Evolutionary conservation across 2,113 vertebrate species (phyloP).

Genomic region (Poecile atricapillus): DNA sequence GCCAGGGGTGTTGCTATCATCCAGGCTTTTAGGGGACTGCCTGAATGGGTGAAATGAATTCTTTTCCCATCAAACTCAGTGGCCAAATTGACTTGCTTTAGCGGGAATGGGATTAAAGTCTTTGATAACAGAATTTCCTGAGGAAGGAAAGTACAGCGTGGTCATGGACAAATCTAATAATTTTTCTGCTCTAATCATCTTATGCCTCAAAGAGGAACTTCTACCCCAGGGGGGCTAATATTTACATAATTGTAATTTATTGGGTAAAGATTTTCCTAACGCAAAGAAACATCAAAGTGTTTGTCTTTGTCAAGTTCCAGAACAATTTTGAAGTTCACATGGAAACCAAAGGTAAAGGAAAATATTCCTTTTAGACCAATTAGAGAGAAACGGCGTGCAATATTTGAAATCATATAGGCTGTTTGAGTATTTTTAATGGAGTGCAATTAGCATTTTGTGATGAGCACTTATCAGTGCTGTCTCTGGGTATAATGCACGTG

Average conservation of each 20-base stretch:
- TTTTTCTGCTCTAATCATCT: conserved; percentile 65
- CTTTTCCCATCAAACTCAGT: neutral
- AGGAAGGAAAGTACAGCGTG: conserved; percentile 24
- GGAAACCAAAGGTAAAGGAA: neutral
- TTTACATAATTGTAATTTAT: conserved; percentile 72
- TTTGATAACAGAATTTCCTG: conserved; percentile 57
- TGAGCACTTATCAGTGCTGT: neutral
- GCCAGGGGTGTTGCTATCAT: neutral
- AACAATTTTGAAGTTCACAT: conserved; percentile 14
- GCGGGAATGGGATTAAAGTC: conserved; percentile 34
- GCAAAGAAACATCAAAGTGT: conserved; percentile 60
- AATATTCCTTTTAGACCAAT: conserved; percentile 10
- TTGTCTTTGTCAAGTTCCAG: conserved; percentile 43
- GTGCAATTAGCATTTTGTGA: neutral
- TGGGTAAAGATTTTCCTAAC: conserved; percentile 35
- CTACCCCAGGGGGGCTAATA: conserved; percentile 22
- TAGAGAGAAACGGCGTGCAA: neutral
- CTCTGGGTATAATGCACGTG: neutral
- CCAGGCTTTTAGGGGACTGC: neutral
- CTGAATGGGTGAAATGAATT: conserved; percentile 3
- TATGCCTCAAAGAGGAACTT: conserved; percentile 35
- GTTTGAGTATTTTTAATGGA: neutral
- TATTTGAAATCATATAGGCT: neutral
- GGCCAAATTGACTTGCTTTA: conserved; percentile 34
- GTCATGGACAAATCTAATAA: conserved; percentile 61